Conservation (phyloP, 2,888 invertebrate species). For the Bellardia pandia region DNA sequence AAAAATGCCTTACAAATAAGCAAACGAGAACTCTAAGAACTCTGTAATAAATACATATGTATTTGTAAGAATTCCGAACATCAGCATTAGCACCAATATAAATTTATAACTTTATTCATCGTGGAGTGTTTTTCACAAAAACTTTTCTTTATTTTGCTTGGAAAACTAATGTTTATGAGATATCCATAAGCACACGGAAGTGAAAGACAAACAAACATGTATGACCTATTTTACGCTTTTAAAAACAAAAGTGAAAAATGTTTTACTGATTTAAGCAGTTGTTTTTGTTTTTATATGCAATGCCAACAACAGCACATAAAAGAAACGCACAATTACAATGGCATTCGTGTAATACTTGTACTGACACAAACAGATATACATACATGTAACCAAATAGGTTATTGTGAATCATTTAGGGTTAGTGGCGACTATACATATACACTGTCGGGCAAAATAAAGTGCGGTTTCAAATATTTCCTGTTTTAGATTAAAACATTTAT, state of each 20-base stretch:
- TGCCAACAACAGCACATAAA: slow-evolving; percentile 16
- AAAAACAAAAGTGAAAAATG: not conserved
- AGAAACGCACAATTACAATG: slow-evolving; percentile 26
- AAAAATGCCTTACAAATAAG: no score
- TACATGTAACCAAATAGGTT: not conserved
- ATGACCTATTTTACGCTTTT: slow-evolving; percentile 32
- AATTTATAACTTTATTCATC: not conserved
- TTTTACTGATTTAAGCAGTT: slow-evolving; percentile 15
- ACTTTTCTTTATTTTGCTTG: slow-evolving; percentile 12
- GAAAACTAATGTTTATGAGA: slow-evolving; percentile 16
- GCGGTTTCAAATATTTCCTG: no score
- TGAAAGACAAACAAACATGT: slow-evolving; percentile 30
- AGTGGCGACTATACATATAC: not conserved
- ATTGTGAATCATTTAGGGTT: slow-evolving; percentile 8
- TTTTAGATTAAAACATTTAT: no score
- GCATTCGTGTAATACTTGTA: not conserved
- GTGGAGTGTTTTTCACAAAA: slow-evolving; percentile 25
- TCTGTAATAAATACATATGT: no score
- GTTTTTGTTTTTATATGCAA: slow-evolving; percentile 15
- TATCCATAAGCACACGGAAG: slow-evolving; percentile 39
- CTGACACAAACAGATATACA: slow-evolving; percentile 5
- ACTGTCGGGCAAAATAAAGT: no score
- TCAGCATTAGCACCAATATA: not conserved
- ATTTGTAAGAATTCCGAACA: no score
- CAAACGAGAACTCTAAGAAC: no score